Evolutionary conservation across 2,113 vertebrate genomes (phyloP).

Genomic region (Hippocampus barbouri): DNA sequence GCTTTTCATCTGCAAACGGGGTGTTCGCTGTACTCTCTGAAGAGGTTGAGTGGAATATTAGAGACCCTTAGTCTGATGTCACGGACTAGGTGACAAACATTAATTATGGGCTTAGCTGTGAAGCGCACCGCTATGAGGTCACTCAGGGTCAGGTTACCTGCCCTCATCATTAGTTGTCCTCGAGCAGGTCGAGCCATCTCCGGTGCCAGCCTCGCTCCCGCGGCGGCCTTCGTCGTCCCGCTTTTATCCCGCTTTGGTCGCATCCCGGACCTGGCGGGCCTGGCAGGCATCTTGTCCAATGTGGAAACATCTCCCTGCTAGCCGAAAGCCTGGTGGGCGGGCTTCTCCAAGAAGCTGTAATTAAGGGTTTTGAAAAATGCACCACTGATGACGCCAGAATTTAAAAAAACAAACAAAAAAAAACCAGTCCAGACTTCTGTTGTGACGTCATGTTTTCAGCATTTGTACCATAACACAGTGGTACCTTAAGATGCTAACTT

Average conservation of each 20-base stretch:
- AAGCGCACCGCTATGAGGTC: slow-evolving; percentile 69
- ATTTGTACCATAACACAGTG: slow-evolving; percentile 5
- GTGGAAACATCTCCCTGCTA: slow-evolving; percentile 76
- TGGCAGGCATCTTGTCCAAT: slow-evolving; percentile 53
- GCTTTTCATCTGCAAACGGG: neutral
- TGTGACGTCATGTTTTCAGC: slow-evolving; percentile 24
- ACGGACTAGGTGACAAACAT: slow-evolving; percentile 65
- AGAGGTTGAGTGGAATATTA: slow-evolving; percentile 41
- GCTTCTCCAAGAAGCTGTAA: slow-evolving; percentile 75
- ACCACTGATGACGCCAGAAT: slow-evolving; percentile 63
- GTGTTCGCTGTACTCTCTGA: slow-evolving; percentile 30
- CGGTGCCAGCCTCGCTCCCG: neutral
- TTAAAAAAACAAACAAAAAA: slow-evolving; percentile 10
- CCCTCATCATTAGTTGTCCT: slow-evolving; percentile 36
- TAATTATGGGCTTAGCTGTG: slow-evolving; percentile 71
- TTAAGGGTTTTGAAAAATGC: slow-evolving; percentile 80
- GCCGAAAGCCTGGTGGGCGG: slow-evolving; percentile 66
- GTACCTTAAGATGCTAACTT: neutral
- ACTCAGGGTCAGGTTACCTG: slow-evolving; percentile 53
- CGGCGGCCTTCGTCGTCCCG: neutral
- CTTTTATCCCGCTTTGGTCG: slow-evolving; percentile 31
- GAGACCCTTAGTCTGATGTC: slow-evolving; percentile 63
- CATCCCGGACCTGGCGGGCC: slow-evolving; percentile 50
- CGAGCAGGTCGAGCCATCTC: neutral
- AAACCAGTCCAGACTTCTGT: slow-evolving; percentile 26